Percentiles rank a stretch among this genome's conserved stretches.
Evolutionary conservation across 2,888 invertebrate genomes (phyloP).

Genomic region (Xestia sexstrigata): DNA sequence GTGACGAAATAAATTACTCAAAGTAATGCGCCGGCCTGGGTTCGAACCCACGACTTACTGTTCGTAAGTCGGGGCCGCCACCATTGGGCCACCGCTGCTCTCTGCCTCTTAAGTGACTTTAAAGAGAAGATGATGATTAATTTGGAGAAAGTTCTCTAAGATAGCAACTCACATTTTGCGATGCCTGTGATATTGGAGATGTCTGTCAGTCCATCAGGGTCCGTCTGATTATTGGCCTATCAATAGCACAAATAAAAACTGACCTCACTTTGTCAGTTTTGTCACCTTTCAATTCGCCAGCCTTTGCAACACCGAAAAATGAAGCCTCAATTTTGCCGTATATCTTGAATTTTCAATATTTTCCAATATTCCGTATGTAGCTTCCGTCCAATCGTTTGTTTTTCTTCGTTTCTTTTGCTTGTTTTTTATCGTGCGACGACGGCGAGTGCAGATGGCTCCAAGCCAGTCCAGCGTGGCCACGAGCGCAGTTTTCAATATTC

Average conservation of each 20-base stretch:
- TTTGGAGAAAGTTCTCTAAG: no score
- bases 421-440: conserved; percentile 34
- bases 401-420: conserved; percentile 10
- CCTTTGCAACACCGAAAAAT: neutral
- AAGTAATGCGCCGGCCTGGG: no score
- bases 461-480: conserved; percentile 40
- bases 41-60: no score
- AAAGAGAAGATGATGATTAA: no score
- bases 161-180: no score
- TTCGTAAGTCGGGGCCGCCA: no score
- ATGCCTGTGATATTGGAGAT: neutral
- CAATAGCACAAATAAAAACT: neutral
- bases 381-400: conserved; percentile 11
- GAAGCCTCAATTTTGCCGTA: neutral
- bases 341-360: conserved; percentile 26
- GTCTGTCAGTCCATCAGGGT: rapidly evolving
- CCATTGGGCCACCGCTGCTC: no score
- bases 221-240: neutral
- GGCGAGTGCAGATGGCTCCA: conserved; percentile 40
- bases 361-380: conserved; percentile 11
- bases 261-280: neutral
- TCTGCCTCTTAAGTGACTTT: no score
- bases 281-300: no score
- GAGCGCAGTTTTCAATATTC: conserved; percentile 49
- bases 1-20: no score